Conservation (phyloP, 2,113 vertebrate genomes). For the Sinocyclocheilus grahami region DNA sequence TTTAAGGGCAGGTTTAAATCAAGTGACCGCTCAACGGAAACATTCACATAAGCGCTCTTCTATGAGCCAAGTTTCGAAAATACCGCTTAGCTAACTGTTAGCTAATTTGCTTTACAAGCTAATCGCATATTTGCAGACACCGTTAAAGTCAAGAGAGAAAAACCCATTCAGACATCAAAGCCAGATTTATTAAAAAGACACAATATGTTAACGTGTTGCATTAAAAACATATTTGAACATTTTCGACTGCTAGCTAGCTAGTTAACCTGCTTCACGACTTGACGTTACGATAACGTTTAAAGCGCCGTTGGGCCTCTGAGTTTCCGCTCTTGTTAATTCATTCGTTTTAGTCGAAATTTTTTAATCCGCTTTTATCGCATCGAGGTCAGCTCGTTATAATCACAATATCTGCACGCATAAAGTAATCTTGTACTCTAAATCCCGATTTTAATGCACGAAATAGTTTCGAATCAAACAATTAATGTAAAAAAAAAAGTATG, state of each 20-base stretch:
- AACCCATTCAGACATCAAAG: neutral
- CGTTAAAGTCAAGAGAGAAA: neutral
- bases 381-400: neutral
- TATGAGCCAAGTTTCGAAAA: neutral
- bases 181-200: neutral
- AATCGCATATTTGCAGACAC: neutral
- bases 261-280: too few species aligned
- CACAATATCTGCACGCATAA: neutral
- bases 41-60: neutral
- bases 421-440: neutral
- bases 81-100: neutral
- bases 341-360: neutral
- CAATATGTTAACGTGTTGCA: neutral
- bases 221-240: neutral
- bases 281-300: slow-evolving; percentile 19
- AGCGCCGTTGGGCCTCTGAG: neutral
- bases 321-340: neutral
- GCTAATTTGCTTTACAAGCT: neutral
- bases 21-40: neutral
- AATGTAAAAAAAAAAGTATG: neutral
- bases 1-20: neutral
- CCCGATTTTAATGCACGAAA: too few species aligned
- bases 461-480: neutral
- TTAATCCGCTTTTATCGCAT: neutral
- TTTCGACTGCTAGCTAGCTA: neutral